Base-by-base conservation (phyloP, 1,140 invertebrate species). In the Megathymus violae region DNA sequence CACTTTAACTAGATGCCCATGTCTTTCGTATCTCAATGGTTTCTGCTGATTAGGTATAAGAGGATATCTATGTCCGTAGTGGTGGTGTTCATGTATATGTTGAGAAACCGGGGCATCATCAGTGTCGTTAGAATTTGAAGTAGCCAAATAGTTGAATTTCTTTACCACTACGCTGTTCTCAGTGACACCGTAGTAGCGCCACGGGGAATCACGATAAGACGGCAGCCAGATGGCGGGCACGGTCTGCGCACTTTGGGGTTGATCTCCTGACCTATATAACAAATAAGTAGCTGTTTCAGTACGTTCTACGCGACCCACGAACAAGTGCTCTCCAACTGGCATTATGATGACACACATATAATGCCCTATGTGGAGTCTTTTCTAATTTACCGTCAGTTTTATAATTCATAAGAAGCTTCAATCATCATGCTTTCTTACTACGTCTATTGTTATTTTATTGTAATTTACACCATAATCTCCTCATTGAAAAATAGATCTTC, bases 1-100 rank as follows among this genome's bases (percentile, higher is more conserved):
- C 27, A 31, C 19, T 22, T 22, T 22, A 22, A 22, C 19, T 5
- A 22, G 19, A 22, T 22, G 5, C 19, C 19, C 19, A 22, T 22
- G 19, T 22, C 19, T 22, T 5, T 22, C 19, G 19, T 22, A 22
- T 3, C 19, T 2, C 5, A 22, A 2, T 22, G 19, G 19, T 5
- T 22, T 22, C 2, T 2, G 19, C 19, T 22, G 19, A 22, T 22
- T 2, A 22, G 19, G 19, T 22, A 22, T 22, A n/a, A n/a, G n/a
- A 3, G 19, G 19, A 22, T 22, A 22, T 22, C 19, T 22, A 22
- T 50, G 14, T 4, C 11, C 27, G 11, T 34, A 17, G 7, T 50
- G 47, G 31, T 50, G 47, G 9, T 50, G 47, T 16, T 50, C 47
- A 9, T 50, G 47, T 0, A 50, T 34, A 16, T 34, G 47, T n/a